A percentile compares a stretch with the other conserved stretches of the same genome.
Evolutionary conservation across 2,113 vertebrate species (phyloP).

Genomic region (Hyla sarda): DNA sequence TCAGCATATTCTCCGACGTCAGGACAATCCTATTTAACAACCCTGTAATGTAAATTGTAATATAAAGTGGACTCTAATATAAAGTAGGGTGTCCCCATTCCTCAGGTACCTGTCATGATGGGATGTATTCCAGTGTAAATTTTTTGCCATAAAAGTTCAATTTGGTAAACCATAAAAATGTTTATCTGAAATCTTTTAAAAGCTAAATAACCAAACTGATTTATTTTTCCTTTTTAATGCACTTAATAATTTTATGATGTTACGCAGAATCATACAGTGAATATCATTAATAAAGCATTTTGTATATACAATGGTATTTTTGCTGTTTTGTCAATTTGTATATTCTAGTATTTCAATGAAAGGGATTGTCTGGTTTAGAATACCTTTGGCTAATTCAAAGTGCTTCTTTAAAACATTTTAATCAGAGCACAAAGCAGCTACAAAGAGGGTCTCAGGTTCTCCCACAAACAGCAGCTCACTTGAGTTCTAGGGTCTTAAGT

Average conservation of each 20-base stretch:
- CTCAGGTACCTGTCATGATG: not conserved
- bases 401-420: too few relatives aligned
- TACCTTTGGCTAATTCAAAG: too few relatives aligned
- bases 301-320: not conserved
- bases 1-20: not conserved
- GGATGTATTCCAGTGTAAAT: not conserved
- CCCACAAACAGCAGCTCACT: too few relatives aligned
- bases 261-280: not conserved
- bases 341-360: not conserved
- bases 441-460: too few relatives aligned
- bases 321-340: not conserved
- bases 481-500: too few relatives aligned
- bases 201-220: constrained; percentile 1
- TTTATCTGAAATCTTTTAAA: not conserved
- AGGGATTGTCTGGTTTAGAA: too few relatives aligned
- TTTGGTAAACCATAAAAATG: not conserved
- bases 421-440: too few relatives aligned
- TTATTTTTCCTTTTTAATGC: not conserved
- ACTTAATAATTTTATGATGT: constrained; percentile 6
- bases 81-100: not conserved
- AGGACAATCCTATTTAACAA: not conserved
- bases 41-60: not conserved
- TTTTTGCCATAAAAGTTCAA: not conserved
- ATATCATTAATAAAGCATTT: constrained; percentile 13
- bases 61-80: not conserved